A percentile compares a stretch with the other conserved stretches of the same genome.
phyloP scores from a whole-genome alignment of 2,888 invertebrate genomes.

The Eurytoma californica region DNA sequence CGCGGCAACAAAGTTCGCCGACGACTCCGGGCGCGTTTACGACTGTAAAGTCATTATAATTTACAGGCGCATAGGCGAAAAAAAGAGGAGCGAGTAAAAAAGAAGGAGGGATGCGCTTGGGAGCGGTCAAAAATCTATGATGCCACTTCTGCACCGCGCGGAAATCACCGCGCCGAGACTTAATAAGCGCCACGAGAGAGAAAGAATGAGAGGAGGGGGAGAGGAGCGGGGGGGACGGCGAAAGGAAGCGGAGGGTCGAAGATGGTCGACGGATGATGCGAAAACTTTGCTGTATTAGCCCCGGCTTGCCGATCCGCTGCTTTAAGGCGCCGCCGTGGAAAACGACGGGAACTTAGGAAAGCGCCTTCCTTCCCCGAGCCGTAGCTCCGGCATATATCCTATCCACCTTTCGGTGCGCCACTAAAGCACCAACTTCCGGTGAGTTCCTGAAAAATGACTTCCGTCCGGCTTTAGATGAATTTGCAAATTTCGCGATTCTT shows the following conservation, averaged over 20 bases:
- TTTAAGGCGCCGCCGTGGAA: conserved; percentile 64
- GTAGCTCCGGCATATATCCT: conserved; percentile 3
- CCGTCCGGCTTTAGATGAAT: conserved; percentile 42
- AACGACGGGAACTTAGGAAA: conserved; percentile 65
- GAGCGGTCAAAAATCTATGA: conserved; percentile 47
- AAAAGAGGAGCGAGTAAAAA: conserved; percentile 26
- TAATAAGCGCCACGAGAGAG: conserved; percentile 71
- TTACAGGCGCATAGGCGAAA: conserved; percentile 46
- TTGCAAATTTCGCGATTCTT: conserved; percentile 51
- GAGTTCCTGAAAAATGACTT: conserved; percentile 48
- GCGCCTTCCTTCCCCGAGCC: conserved; percentile 39
- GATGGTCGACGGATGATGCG: conserved; percentile 73
- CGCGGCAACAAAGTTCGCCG: conserved; percentile 39
- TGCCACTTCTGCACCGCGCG: conserved; percentile 57
- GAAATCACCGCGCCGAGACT: conserved; percentile 72
- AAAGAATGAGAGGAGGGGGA: conserved; percentile 49
- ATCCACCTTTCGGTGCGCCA: conserved; percentile 35
- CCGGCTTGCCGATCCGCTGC: conserved; percentile 71
- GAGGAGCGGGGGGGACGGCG: background rate
- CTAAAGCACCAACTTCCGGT: conserved; percentile 45
- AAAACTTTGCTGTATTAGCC: conserved; percentile 74
- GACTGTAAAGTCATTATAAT: conserved; percentile 54
- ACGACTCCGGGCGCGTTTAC: background rate
- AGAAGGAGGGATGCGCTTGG: conserved; percentile 41
- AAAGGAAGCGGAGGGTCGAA: conserved; percentile 58